Evolutionary conservation across 2,113 vertebrate genomes (phyloP), one percentile per base, ranked within the genome.

Genomic region (Stigmatopora nigra): DNA sequence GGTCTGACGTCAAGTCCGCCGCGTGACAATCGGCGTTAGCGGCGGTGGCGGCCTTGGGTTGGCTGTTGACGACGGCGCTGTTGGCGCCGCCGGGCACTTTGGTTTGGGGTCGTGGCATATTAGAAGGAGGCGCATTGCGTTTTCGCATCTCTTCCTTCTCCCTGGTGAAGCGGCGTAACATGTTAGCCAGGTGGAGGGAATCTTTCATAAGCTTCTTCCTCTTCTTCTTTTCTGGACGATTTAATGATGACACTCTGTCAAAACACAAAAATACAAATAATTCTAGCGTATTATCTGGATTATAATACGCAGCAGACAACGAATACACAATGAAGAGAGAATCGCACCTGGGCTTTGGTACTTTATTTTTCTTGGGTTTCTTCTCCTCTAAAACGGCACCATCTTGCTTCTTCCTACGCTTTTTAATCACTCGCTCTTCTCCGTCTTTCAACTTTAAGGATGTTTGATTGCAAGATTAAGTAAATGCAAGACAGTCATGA

Each of bases 211-310:
- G 82, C 79, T 95, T 97, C 89, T 98, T 99, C 80, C 91, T 84
- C 89, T 97, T 98, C 79, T 99, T 98, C 88, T 98, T 99, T 67
- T 98, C 95, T 17, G 94, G 93, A 7, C 97, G 96, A 73, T 93
- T 97, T 76, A 99, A 91, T 75, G 92, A 86, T 61, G 90, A 88
- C 76, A 93, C 94, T 67, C 95, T 98, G 86, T 7, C 0, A 15
- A 15, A 19, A 35, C 16, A 56, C 9, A 44, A 67, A 5, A 35
- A 35, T 12, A 17, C 4, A 41, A 20, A 62, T 2, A 47, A n/a
- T 31, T 31, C 25, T 31, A 31, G 25, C 25, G 25, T 31, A 31
- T 31, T 31, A 31, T 31, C 25, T 3, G 25, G 25, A 31, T 31
- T 31, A 31, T 31, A 31, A 31, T 31, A 2, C 3, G 25, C 25